phyloP scores from a whole-genome alignment of 1,140 invertebrate species.

The Teleogryllus occipitalis region DNA sequence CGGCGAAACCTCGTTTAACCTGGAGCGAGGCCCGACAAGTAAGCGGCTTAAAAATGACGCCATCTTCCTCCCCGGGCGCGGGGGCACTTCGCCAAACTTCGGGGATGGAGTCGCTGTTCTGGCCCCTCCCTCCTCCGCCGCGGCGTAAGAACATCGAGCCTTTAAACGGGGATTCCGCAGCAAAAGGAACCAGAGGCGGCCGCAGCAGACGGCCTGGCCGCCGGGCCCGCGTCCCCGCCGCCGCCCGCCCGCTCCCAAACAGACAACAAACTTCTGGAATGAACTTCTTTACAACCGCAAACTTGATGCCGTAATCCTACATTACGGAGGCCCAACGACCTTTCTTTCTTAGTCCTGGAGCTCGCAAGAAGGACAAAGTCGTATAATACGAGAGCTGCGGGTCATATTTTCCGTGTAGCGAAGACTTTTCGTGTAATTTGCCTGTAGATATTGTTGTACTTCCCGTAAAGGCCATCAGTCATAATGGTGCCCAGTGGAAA shows the following conservation, averaged over 20 bases:
- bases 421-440: neutral
- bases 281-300: conserved; percentile 4
- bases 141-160: too few relatives aligned
- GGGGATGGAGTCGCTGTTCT: conserved; percentile 8
- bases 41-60: conserved; percentile 16
- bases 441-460: neutral
- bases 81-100: conserved; percentile 12
- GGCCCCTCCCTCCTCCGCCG: too few relatives aligned
- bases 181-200: too few relatives aligned
- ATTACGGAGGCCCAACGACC: neutral
- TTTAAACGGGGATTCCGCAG: too few relatives aligned
- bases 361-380: neutral
- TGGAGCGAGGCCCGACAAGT: neutral
- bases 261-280: neutral
- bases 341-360: neutral
- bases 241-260: neutral
- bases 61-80: neutral
- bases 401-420: neutral
- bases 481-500: neutral
- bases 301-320: neutral
- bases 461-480: neutral
- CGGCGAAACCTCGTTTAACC: conserved; percentile 12
- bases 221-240: too few relatives aligned
- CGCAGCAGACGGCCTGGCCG: too few relatives aligned
- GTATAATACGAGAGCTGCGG: neutral